These are phyloP conservation scores for Prenolepis imparis DNA, from an alignment of 2,888 invertebrate species.

Conservation along the genomic window DNA sequence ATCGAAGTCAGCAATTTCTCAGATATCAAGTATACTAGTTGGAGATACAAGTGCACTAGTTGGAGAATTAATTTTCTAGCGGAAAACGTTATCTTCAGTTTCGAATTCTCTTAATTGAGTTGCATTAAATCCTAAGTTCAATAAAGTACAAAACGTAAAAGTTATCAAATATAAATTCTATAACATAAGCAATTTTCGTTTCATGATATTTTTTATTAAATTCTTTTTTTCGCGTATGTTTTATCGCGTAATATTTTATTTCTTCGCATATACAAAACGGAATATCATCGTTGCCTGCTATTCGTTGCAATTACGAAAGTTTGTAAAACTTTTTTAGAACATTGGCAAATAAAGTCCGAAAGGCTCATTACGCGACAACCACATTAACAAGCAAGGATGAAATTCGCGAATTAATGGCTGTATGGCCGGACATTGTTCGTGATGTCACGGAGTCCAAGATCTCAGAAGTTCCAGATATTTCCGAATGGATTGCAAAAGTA, in stretches of 20 bases:
- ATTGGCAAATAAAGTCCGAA: constrained; percentile 50
- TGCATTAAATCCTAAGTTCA: background rate
- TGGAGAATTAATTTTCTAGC: background rate
- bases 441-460: constrained; percentile 93
- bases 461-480: constrained; percentile 92
- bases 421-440: constrained; percentile 95
- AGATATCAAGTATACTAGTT: background rate
- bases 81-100: background rate
- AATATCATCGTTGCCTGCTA: too few species aligned
- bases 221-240: too few species aligned
- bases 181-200: too few species aligned
- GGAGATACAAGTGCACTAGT: too few species aligned
- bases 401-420: constrained; percentile 94
- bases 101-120: background rate
- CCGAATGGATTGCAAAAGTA: constrained; percentile 94
- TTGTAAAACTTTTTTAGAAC: background rate
- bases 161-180: too few species aligned
- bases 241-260: too few species aligned
- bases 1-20: background rate
- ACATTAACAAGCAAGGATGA: constrained; percentile 92
- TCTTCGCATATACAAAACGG: too few species aligned
- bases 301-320: too few species aligned
- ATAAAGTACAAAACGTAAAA: background rate
- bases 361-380: constrained; percentile 74
- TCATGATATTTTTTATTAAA: background rate